phyloP scores from a whole-genome alignment of 2,888 invertebrate species.

The Strigamia crassipes region DNA sequence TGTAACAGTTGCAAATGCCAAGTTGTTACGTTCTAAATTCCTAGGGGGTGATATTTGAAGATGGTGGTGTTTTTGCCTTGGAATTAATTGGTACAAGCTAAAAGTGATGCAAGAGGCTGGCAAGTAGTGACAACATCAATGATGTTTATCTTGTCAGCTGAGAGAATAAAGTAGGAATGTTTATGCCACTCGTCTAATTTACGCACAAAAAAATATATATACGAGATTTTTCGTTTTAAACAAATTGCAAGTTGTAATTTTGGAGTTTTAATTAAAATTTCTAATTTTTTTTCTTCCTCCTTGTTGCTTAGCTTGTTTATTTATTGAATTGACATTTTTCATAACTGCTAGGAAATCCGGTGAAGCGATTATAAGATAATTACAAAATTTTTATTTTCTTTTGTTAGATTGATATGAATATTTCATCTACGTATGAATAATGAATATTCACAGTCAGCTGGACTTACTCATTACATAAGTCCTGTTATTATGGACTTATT shows the following conservation, averaged over 20 bases:
- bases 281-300: background rate
- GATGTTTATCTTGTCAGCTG: conserved; percentile 18
- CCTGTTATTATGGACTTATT: background rate
- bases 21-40: conserved; percentile 17
- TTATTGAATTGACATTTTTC: background rate
- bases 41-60: background rate
- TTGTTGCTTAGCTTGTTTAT: too few relatives aligned
- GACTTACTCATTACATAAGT: background rate
- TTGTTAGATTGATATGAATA: too few relatives aligned
- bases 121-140: conserved; percentile 3
- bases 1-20: conserved; percentile 7
- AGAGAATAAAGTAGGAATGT: conserved; percentile 25
- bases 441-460: background rate
- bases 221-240: background rate
- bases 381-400: too few relatives aligned
- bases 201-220: background rate
- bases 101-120: conserved; percentile 24
- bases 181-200: background rate
- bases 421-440: background rate
- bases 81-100: conserved; percentile 23
- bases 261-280: conserved; percentile 12
- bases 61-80: conserved; percentile 17
- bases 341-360: background rate
- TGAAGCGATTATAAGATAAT: background rate
- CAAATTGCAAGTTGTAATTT: background rate